Evolutionary conservation across 2,113 vertebrate genomes (phyloP), one percentile per base, ranked within the genome.

Genomic region (Tonatia bakeri): DNA sequence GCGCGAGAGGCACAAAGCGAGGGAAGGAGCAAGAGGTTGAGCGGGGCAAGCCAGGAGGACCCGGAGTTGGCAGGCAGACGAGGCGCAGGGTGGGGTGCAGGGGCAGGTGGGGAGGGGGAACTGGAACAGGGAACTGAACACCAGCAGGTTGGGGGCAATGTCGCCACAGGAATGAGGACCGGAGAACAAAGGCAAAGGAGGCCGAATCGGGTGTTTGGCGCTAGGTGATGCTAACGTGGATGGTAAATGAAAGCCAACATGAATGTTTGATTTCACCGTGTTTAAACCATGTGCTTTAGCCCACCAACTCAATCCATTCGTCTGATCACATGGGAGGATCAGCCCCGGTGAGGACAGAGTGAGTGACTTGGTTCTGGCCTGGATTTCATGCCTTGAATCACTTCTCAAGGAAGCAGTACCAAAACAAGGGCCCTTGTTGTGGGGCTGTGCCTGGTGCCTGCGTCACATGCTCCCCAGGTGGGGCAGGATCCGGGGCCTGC

Each of bases 161-260:
- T 75, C 80, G 0, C 19, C 65, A 47, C 24, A 17, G 56, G 64
- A 86, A 80, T 72, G 52, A 17, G 47, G 73, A 22, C 94, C 10
- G 3, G 26, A 64, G 80, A 64, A 76, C 33, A 61, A 9, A 64
- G 77, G 45, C 85, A 26, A 38, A 67, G 95, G 64, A 36, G 96
- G 33, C 93, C 52, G 12, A 1, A 2, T 28, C 4, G 26, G 83
- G 82, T 56, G 19, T 73, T 20, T 8, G 36, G 85, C 56, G 50
- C 72, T 50, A 54, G 82, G 92, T 40, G 22, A 65, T 22, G 28
- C 45, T 73, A 88, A 26, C 86, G 24, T 10, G 54, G 43, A 52
- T 76, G 54, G 95, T 88, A 92, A 94, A 95, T 94, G 94, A 94
- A 90, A 96, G 92, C 73, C 93, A 38, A n/a, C 85, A 81, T 82